Base-by-base conservation (phyloP, 2,113 vertebrate species). In the Antennarius striatus region DNA sequence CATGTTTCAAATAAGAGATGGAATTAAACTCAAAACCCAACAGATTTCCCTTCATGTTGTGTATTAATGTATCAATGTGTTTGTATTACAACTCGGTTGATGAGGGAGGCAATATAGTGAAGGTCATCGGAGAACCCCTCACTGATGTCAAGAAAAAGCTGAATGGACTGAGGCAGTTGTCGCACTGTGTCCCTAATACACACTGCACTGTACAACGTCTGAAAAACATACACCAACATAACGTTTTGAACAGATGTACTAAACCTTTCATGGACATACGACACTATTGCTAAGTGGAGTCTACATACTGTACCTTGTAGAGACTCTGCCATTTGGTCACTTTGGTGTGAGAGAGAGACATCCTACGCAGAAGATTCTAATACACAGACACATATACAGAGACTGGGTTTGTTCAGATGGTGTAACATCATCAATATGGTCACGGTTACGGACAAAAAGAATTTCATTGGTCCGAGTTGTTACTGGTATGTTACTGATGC, bases 401-500 rank as follows among this genome's bases (percentile, higher is more conserved):
- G 9, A 30, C 17, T 4, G 11, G 50, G 51, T 68, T 15, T 39
- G 12, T 28, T 57, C 17, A 52, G 17, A 45, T 36, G 13, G 48
- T 30, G 39, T 65, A n/a, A 58, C 10, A 45, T 40, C 4, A 9
- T 29, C 11, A 56, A 71, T 50, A 42, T 55, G 5, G 46, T 49
- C 53, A 56, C 45, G 48, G 32, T 54, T 56, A 40, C 46, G 29
- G 36, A 56, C 17, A 36, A 60, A 42, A 42, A 51, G n/a, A 11
- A 48, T 16, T 10, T 12, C 1, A 50, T 5, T 22, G 29, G 17
- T 63, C n/a, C 57, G n/a, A 55, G 11, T 15, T 17, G 42, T 85
- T 91, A 96, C 94, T 62, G 95, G 94, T 68, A 98, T 94, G 17
- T 96, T 98, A 90, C 93, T 95, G 88, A 99, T 95, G 87, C 95